phyloP scores from a whole-genome alignment of 2,888 invertebrate genomes.

The Biston stratarius region DNA sequence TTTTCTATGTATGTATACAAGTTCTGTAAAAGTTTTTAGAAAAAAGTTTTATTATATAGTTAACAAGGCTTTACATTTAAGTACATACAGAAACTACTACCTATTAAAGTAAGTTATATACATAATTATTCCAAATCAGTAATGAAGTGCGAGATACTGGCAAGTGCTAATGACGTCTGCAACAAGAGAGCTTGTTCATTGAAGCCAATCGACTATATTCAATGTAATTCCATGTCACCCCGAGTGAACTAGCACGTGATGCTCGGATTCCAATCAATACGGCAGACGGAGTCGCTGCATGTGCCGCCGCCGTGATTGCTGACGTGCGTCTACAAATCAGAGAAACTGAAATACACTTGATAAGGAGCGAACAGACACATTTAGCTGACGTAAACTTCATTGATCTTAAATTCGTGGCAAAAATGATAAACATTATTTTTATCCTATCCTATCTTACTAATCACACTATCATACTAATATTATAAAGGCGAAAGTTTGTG shows the following conservation, averaged over 20 bases:
- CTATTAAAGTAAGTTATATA: not conserved
- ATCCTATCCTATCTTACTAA: no score
- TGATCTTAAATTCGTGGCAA: not conserved
- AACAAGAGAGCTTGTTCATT: conserved; percentile 2
- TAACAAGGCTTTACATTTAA: no score
- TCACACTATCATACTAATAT: no score
- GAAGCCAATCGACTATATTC: conserved; percentile 18
- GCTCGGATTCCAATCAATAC: conserved; percentile 31
- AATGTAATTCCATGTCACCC: conserved; percentile 17
- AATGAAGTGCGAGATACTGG: not conserved
- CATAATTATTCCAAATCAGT: not conserved
- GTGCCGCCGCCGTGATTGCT: conserved; percentile 39
- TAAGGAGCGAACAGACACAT: not conserved
- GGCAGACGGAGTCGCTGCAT: conserved; percentile 39
- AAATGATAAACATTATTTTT: not conserved
- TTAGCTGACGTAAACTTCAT: not conserved
- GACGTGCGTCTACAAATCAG: conserved; percentile 20
- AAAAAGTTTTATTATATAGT: no score
- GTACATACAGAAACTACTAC: not conserved
- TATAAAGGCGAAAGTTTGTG: not conserved
- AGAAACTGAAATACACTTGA: not conserved
- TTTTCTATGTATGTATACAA: no score
- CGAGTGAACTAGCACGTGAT: conserved; percentile 16
- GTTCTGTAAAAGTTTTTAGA: no score
- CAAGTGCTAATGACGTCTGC: conserved; percentile 15